Conservation (phyloP, 2,888 invertebrate genomes). For the Tetrapedia diversipes region DNA sequence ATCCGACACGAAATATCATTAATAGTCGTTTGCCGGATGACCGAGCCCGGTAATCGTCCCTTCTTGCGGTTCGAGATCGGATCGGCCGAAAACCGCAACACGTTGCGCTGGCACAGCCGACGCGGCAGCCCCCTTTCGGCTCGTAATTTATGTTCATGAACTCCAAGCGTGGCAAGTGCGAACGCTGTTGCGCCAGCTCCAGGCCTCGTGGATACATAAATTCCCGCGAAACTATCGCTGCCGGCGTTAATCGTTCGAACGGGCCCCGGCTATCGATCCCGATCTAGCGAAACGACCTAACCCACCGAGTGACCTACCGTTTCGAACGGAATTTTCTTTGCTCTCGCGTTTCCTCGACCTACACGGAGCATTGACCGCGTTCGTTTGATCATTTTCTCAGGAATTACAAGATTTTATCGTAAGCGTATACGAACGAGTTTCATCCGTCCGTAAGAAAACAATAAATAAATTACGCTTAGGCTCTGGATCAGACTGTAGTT, state of each 20-base stretch:
- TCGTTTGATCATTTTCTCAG: too few species aligned
- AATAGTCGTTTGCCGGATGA: slow-evolving; percentile 82
- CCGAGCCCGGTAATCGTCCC: slow-evolving; percentile 79
- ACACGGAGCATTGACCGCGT: too few species aligned
- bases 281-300: not conserved
- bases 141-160: slow-evolving; percentile 67
- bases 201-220: not conserved
- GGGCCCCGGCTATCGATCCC: not conserved
- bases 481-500: too few species aligned
- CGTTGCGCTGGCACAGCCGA: slow-evolving; percentile 60
- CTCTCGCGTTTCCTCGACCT: too few species aligned
- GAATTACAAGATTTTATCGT: too few species aligned
- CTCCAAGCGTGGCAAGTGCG: slow-evolving; percentile 50
- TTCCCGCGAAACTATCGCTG: slow-evolving; percentile 2
- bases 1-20: slow-evolving; percentile 81
- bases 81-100: slow-evolving; percentile 78
- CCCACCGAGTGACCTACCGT: not conserved
- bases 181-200: slow-evolving; percentile 25
- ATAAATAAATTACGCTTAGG: too few species aligned
- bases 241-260: slow-evolving; percentile 10
- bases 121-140: slow-evolving; percentile 50
- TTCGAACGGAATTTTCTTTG: not conserved
- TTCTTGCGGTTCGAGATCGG: slow-evolving; percentile 76
- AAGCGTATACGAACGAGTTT: too few species aligned
- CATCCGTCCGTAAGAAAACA: too few species aligned